Evolutionary conservation across 1,140 invertebrate species (phyloP), one percentile per base, ranked within the genome.

Genomic region (Lethrus apterus): DNA sequence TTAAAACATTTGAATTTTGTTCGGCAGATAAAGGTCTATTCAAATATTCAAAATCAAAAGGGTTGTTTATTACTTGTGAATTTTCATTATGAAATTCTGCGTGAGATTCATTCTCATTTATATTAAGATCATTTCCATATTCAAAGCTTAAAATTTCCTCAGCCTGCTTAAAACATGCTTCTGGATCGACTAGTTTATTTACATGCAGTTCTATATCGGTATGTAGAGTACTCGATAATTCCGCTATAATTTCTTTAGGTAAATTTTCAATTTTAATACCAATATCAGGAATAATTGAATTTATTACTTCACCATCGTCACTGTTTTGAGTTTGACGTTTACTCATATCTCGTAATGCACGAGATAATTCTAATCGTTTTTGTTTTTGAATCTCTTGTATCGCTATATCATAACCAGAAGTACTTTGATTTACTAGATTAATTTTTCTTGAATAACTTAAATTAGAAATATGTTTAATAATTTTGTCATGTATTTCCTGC

Each of bases 221-320:
- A 48, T 58, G 33, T 26, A 63, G 46, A 15, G 51, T 55, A n/a
- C 35, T 48, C 15, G 47, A 52, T 5, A 63, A 46, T 41, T 59
- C 52, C 48, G 56, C 50, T 32, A 63, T 58, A 11, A 63, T 29
- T 30, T 63, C 55, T 24, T 45, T 26, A 8, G 60, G 60, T 38
- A 63, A 50, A 26, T 61, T 50, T 48, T 59, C 55, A 49, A 63
- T 52, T 53, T 56, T 55, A 23, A 63, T 59, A 11, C 57, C 60
- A 47, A 63, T 58, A 43, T 63, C 60, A 11, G 60, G 57, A 35
- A 61, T 60, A 43, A 63, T 59, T 2, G 55, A 50, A 48, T 57
- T 52, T 10, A 57, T 60, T 26, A 49, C 44, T 41, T 47, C 20
- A 29, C 44, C 33, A 21, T 26, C 35, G 4, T 55, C 44, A n/a